Evolutionary conservation across 1,140 invertebrate species (phyloP), one percentile per base, ranked within the genome.

Genomic region (Bombus turneri): DNA sequence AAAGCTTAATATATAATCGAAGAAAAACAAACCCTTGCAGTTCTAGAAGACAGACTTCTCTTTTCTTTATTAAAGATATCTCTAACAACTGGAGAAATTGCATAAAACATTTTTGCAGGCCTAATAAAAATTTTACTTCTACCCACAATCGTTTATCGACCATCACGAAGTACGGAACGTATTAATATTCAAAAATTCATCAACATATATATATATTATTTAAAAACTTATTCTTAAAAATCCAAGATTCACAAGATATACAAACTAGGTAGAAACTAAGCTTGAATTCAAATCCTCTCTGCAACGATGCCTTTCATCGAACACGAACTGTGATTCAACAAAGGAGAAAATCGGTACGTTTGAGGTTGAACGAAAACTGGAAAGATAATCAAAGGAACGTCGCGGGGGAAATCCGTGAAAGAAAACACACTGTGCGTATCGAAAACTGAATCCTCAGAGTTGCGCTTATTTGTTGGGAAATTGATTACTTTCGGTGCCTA

Each of bases 401-500:
- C 53, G 37, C 37, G 6, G 3, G 1, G n/a, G 10, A 25, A 39
- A 34, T 13, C 18, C 34, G 39, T 13, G 25, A 2, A 39, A 15
- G 22, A 34, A 13, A 34, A 18, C n/a, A 18, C n/a, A 31, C 13
- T 31, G n/a, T 66, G 6, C 12, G 5, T n/a, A 18, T 34, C n/a
- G 64, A 39, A 41, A 43, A 39, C 15, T 43, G 22, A 18, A 18
- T 25, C 39, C 6, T 31, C 34, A 9, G 73, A 43, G 34, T 74
- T 57, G 3, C 59, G 12, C 28, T n/a, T 18, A 57, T 66, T 66
- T 74, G 80, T 31, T 31, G 22, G 64, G 13, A 62, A 69, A 68
- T 69, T 81, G 78, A 85, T 81, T 71, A 22, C 64, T 37, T 47
- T 71, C 15, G 25, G 25, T 64, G 76, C 31, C n/a, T 81, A 59